Conservation (phyloP, 2,113 vertebrate species). For the Aegotheles bennettii region DNA sequence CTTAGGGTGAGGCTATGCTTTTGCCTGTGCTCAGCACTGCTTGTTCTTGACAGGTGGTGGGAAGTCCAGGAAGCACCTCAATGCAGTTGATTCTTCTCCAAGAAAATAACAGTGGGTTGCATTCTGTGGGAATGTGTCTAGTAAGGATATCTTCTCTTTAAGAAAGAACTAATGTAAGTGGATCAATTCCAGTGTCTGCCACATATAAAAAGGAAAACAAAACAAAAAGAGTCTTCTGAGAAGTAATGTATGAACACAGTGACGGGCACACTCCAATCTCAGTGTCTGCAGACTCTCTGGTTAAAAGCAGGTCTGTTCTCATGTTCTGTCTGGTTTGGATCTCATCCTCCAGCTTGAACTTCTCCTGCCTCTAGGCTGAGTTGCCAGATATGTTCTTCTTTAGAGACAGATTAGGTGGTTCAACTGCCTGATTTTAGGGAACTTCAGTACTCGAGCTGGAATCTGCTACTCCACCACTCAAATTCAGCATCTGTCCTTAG, state of each 20-base stretch:
- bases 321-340: background rate
- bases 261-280: background rate
- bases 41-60: background rate
- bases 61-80: background rate
- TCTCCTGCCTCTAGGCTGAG: background rate
- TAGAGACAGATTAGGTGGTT: background rate
- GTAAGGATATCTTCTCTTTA: background rate
- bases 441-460: background rate
- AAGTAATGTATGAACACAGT: background rate
- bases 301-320: background rate
- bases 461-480: background rate
- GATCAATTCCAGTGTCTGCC: background rate
- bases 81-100: background rate
- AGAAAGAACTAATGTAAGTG: background rate
- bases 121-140: accelerated
- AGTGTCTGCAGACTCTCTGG: accelerated
- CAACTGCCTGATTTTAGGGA: background rate
- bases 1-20: background rate
- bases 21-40: background rate
- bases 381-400: background rate
- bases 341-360: background rate
- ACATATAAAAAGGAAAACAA: background rate
- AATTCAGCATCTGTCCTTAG: background rate
- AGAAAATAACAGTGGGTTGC: background rate
- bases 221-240: background rate